phyloP scores from a whole-genome alignment of 2,888 invertebrate genomes.

The Machimus atricapillus region DNA sequence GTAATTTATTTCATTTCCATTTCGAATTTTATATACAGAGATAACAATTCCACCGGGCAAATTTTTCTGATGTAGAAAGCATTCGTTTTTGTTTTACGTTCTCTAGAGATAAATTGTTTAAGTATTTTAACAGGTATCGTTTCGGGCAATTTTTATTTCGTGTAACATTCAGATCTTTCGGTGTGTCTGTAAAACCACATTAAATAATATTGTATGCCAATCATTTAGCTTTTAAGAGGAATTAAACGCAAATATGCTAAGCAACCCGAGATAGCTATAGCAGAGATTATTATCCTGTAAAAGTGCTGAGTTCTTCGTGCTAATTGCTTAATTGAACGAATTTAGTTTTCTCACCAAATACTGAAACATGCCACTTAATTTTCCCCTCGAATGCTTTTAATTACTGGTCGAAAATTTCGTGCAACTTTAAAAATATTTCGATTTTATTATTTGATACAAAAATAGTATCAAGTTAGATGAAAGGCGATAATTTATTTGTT shows the following conservation, averaged over 20 bases:
- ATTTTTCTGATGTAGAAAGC: no score
- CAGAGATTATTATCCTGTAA: no score
- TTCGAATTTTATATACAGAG: neutral
- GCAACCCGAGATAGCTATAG: no score
- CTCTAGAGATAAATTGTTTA: neutral
- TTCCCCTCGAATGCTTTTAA: neutral
- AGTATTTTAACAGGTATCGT: neutral
- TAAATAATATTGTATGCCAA: no score
- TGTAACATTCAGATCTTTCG: neutral
- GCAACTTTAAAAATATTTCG: neutral
- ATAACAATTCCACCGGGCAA: no score
- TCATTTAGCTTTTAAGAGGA: neutral
- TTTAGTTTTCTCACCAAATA: neutral
- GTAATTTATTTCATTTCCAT: neutral
- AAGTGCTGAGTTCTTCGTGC: neutral
- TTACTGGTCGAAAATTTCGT: neutral
- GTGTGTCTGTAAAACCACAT: neutral
- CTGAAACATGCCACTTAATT: neutral
- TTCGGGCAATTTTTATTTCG: neutral
- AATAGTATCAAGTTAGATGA: neutral
- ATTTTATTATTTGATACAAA: neutral
- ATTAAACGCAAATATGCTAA: neutral
- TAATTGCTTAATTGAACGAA: neutral
- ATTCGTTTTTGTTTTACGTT: no score
- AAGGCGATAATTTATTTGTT: neutral